Evolutionary conservation across 1,140 invertebrate genomes (phyloP).

Genomic region (honey bee (Apis mellifera)): DNA sequence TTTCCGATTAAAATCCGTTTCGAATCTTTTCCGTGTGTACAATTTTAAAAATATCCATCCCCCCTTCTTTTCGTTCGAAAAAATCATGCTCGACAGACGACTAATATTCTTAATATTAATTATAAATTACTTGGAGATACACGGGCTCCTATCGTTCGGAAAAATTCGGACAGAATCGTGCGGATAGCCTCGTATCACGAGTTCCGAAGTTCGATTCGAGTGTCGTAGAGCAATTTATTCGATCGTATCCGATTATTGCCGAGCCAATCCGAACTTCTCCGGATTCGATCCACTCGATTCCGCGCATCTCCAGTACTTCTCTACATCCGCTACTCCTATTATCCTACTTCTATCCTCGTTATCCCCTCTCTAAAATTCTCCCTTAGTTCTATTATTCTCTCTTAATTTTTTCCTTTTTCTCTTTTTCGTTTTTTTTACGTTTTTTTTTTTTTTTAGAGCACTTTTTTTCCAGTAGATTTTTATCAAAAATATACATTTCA

Average conservation of each 20-base stretch:
- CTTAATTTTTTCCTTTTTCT: neutral
- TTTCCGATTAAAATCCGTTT: neutral
- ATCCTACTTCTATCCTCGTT: neutral
- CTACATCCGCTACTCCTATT: neutral
- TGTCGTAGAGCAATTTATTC: too few species aligned
- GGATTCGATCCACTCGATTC: too few species aligned
- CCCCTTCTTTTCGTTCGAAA: too few species aligned
- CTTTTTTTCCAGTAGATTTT: slow-evolving; percentile 67
- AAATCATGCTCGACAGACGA: slow-evolving; percentile 34
- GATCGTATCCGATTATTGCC: too few species aligned
- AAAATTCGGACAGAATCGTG: too few species aligned
- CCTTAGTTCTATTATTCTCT: neutral
- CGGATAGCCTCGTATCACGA: too few species aligned
- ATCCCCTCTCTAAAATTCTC: neutral
- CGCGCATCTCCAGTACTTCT: too few species aligned
- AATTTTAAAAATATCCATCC: neutral
- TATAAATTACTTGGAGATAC: neutral
- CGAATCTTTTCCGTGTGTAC: neutral
- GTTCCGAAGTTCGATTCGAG: too few species aligned
- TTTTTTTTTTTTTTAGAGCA: slow-evolving; percentile 52
- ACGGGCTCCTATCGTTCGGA: too few species aligned
- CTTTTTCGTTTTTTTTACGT: slow-evolving; percentile 48
- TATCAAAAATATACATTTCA: slow-evolving; percentile 79
- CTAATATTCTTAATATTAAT: neutral
- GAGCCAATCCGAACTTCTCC: too few species aligned